Evolutionary conservation across 2,113 vertebrate species (phyloP), one percentile per base, ranked within the genome.

Genomic region (Datnioides undecimradiatus): DNA sequence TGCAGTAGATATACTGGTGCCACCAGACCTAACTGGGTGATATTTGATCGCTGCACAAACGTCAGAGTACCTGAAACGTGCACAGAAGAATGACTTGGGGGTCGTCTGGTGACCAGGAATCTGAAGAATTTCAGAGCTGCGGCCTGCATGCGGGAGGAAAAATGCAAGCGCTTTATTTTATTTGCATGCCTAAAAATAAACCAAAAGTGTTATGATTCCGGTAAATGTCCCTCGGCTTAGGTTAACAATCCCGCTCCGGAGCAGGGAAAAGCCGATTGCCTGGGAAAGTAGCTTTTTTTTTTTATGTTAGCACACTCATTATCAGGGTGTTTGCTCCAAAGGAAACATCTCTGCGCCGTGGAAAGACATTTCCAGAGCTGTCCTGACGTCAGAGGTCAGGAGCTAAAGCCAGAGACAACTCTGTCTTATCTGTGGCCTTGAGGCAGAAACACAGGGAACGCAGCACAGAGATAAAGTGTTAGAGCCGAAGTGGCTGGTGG

Each of bases 301-400:
- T 38, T 38, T 27, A 29, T 34, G 29, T 43, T 57, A 51, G 76
- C 10, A 0, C 49, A n/a, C 48, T 80, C 31, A 60, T 80, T 90
- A 92, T 91, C 88, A 70, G 85, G 85, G 84, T 84, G 89, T 89
- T 90, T 86, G 88, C 78, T 75, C 21, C 13, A 71, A 81, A 91
- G 91, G 91, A 93, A 93, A 81, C 36, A n/a, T 79, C 19, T n/a
- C 46, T 51, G 46, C 5, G 14, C 45, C 33, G 58, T 52, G 73
- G 49, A 48, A 59, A 87, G 38, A 82, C 21, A 38, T 86, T 70
- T 77, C 80, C 76, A 70, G 48, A 6, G 33, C 58, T 41, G 38
- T 54, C 49, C 60, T 89, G 84, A 91, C 51, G 46, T 89, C 77
- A 83, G 38, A 78, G 83, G 81, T 90, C 84, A 82, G 58, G 62